Percentiles rank a stretch among this genome's conserved stretches.
These are phyloP conservation scores for Phrynocephalus forsythii DNA, from an alignment of 2,797 vertebrate species.

Conservation along the genomic window DNA sequence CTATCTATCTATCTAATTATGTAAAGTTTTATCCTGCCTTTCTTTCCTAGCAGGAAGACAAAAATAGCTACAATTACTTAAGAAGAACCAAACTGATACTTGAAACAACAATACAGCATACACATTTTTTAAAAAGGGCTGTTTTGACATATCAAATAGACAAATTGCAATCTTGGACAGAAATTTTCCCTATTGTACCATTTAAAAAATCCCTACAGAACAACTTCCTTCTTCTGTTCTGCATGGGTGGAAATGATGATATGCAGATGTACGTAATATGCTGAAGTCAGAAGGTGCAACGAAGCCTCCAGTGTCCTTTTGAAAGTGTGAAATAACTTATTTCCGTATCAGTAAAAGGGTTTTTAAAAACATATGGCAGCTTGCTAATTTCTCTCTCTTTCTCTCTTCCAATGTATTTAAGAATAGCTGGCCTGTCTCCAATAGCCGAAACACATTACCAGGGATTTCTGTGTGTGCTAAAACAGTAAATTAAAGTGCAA, in stretches of 20 bases:
- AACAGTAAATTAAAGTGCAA: constrained; percentile 63
- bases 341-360: not conserved
- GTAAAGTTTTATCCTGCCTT: too few species aligned
- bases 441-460: constrained; percentile 50
- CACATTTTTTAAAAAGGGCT: too few species aligned
- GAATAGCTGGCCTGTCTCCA: constrained; percentile 27
- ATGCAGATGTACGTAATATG: constrained; percentile 21
- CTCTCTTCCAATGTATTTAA: constrained; percentile 42
- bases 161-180: constrained; percentile 49
- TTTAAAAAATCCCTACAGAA: constrained; percentile 22
- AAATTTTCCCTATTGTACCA: constrained; percentile 50
- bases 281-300: not conserved
- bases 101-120: too few species aligned
- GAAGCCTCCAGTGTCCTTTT: not conserved
- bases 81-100: too few species aligned
- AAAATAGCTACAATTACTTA: too few species aligned
- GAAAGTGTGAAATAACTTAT: not conserved
- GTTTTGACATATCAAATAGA: constrained; percentile 10
- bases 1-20: too few species aligned
- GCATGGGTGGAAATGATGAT: constrained; percentile 36
- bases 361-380: constrained; percentile 50
- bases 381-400: constrained; percentile 52
- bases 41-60: too few species aligned
- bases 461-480: constrained; percentile 65
- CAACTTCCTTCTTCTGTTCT: constrained; percentile 45